Conservation (phyloP, 2,797 vertebrate genomes). For the Lacerta agilis region DNA sequence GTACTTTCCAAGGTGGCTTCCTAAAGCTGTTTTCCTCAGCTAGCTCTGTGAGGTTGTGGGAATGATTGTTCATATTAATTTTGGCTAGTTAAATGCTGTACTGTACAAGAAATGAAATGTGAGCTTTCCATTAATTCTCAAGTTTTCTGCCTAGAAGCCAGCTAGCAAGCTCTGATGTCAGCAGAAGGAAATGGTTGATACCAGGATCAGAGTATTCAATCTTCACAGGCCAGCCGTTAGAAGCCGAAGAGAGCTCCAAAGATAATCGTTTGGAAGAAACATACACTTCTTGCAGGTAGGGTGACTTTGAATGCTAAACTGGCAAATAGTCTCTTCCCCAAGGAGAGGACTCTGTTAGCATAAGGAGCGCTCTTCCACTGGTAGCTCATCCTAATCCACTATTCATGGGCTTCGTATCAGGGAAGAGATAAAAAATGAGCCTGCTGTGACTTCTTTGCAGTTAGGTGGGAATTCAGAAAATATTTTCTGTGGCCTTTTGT, state of each 20-base stretch:
- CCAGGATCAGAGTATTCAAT: constrained; percentile 78
- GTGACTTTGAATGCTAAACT: not conserved
- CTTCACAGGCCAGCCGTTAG: constrained; percentile 81
- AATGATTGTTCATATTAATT: not conserved
- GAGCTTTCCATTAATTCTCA: constrained; percentile 76
- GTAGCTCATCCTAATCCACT: too few species aligned
- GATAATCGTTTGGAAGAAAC: constrained; percentile 64
- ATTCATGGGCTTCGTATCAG: not conserved
- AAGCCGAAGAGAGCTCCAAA: constrained; percentile 50
- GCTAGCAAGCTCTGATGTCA: constrained; percentile 73
- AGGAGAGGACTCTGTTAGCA: not conserved
- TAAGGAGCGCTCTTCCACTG: not conserved
- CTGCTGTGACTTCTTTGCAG: not conserved
- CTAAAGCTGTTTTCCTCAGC: not conserved
- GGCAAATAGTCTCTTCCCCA: not conserved
- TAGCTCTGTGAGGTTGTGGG: not conserved
- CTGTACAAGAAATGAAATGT: constrained; percentile 23
- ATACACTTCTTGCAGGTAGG: constrained; percentile 69
- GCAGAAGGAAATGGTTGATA: constrained; percentile 78
- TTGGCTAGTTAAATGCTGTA: not conserved
- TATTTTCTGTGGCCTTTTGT: not conserved
- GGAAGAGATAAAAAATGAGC: not conserved
- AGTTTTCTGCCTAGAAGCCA: constrained; percentile 77
- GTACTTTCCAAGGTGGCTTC: not conserved
- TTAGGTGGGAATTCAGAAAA: not conserved